phyloP scores from a whole-genome alignment of 2,113 vertebrate genomes.

The Coptodon rendalli region DNA sequence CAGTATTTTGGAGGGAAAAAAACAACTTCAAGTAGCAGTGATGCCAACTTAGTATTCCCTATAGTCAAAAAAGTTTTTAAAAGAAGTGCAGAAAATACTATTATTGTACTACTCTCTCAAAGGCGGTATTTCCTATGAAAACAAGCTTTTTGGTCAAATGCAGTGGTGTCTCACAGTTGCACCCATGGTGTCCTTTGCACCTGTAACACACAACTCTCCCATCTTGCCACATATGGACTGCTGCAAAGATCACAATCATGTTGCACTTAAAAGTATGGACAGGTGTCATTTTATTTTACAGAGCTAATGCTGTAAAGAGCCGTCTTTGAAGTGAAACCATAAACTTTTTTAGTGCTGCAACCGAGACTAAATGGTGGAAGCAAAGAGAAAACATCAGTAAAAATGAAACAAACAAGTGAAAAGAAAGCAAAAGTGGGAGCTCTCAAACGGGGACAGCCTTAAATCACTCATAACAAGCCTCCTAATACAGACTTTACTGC shows the following conservation, averaged over 20 bases:
- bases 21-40: background rate
- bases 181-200: background rate
- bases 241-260: rapidly evolving
- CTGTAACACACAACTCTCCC: background rate
- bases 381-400: rapidly evolving
- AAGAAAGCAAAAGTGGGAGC: background rate
- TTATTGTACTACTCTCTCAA: background rate
- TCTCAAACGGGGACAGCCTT: rapidly evolving
- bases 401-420: background rate
- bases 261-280: background rate
- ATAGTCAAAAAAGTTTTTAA: background rate
- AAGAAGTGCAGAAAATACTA: background rate
- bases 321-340: background rate
- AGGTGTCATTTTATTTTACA: rapidly evolving
- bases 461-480: background rate
- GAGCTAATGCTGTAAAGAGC: background rate
- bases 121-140: background rate
- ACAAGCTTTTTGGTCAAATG: background rate
- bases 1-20: background rate
- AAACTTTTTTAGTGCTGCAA: background rate
- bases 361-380: rapidly evolving
- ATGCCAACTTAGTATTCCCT: rapidly evolving
- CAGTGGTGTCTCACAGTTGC: background rate
- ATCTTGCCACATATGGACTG: background rate
- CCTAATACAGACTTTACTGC: background rate